Evolutionary conservation across 1,140 invertebrate species (phyloP), one percentile per base, ranked within the genome.

Genomic region (Hydropsyche tenuis): DNA sequence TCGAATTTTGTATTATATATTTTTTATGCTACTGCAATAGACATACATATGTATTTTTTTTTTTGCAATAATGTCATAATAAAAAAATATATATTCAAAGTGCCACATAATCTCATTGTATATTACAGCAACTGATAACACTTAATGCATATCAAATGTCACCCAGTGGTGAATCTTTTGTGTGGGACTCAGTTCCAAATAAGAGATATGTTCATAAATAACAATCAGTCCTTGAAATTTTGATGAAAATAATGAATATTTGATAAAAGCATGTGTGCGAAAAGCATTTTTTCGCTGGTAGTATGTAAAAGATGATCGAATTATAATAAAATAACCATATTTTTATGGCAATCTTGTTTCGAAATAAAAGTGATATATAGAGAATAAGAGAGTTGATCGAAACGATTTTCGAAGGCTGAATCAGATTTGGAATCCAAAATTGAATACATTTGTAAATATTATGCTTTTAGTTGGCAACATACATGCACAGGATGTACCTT

Each of bases 331-430:
- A 73, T n/a, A 53, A 23, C 71, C 23, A 65, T 73, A 73, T 53
- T 62, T 65, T 66, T 72, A 60, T 18, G 25, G 23, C 64, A 75
- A 46, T 42, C 65, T 75, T 37, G 68, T 72, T 75, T 69, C 46
- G 63, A 72, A 75, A 75, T 66, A 75, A 70, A 73, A 71, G 75
- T 76, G 75, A 76, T 76, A 76, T 76, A 76, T 76, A 53, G 75
- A 71, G 72, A 76, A 76, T 76, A 72, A 11, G 51, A 64, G 62
- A 66, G 51, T 20, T 9, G 14, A 69, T 64, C 69, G 66, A 73
- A 20, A 69, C 30, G 63, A 45, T 25, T 73, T n/a, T 30, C 23
- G 37, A 70, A 74, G 73, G 73, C 42, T 69, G 42, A 64, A 30
- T 66, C 42, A 16, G 69, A 73, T 75, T 75, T 48, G 48, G 68